Evolutionary conservation across 2,797 vertebrate genomes (phyloP).

Genomic region (Vireo griseus): DNA sequence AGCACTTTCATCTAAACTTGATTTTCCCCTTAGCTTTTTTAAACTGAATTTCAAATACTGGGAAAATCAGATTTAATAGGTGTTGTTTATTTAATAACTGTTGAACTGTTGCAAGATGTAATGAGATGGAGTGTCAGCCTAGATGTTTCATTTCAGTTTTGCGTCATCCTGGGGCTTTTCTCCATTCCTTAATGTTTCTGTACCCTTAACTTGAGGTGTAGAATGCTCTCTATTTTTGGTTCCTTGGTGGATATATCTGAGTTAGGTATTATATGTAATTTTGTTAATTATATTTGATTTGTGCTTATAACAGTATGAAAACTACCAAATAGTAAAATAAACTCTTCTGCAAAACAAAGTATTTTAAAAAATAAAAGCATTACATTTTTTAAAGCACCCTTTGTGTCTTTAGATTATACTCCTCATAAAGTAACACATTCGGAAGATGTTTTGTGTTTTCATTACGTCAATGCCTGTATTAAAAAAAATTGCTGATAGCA

Average conservation of each 20-base stretch:
- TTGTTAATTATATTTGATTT: not conserved
- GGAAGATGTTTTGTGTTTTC: not conserved
- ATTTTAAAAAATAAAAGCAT: not conserved
- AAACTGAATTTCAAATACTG: not conserved
- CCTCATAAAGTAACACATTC: not conserved
- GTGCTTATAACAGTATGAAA: not conserved
- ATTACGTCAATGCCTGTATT: not conserved
- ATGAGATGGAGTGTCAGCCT: not conserved
- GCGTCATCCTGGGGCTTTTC: not conserved
- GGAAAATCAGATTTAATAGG: not conserved
- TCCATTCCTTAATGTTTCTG: not conserved
- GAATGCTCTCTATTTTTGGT: not conserved
- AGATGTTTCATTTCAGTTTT: not conserved
- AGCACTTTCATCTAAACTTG: not conserved
- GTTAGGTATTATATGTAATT: not conserved
- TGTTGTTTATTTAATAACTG: not conserved
- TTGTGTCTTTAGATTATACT: not conserved
- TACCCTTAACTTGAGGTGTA: not conserved
- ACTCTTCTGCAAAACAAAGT: not conserved
- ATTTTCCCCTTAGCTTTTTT: not conserved
- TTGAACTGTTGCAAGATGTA: not conserved
- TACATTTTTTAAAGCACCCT: not conserved
- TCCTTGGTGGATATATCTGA: not conserved
- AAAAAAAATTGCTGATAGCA: not conserved
- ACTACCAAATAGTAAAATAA: not conserved